Percentiles rank a stretch among this genome's conserved stretches.
Evolutionary conservation across 2,113 vertebrate genomes (phyloP).

Genomic region (Mobula hypostoma): DNA sequence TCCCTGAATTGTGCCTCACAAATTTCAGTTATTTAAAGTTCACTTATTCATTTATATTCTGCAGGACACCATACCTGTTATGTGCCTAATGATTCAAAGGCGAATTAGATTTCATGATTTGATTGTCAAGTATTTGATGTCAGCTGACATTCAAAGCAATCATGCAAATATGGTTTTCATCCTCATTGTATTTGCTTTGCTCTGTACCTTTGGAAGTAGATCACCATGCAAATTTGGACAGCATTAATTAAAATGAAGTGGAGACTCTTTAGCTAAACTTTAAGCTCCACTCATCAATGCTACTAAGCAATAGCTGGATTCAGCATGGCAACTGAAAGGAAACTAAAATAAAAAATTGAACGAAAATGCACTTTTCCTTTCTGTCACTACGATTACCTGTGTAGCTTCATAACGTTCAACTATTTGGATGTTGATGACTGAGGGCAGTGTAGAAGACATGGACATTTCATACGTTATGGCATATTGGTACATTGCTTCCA

Average conservation of each 20-base stretch:
- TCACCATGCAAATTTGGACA: background rate
- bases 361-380: no score
- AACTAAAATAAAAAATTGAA: background rate
- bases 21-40: background rate
- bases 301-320: background rate
- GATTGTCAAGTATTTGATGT: background rate
- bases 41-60: background rate
- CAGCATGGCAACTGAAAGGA: background rate
- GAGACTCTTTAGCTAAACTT: background rate
- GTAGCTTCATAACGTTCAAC: no score
- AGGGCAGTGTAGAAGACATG: background rate
- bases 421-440: background rate
- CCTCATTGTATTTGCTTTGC: background rate
- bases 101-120: background rate
- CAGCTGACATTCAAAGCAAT: background rate
- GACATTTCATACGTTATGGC: background rate
- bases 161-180: background rate
- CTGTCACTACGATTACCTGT: no score
- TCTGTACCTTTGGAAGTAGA: background rate
- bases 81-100: background rate
- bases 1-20: background rate
- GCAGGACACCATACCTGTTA: background rate
- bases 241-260: background rate
- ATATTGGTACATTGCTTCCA: background rate
- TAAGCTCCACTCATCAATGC: background rate